Evolutionary conservation across 1,140 invertebrate genomes (phyloP), one percentile per base, ranked within the genome.

Genomic region (Eumeta japonica): DNA sequence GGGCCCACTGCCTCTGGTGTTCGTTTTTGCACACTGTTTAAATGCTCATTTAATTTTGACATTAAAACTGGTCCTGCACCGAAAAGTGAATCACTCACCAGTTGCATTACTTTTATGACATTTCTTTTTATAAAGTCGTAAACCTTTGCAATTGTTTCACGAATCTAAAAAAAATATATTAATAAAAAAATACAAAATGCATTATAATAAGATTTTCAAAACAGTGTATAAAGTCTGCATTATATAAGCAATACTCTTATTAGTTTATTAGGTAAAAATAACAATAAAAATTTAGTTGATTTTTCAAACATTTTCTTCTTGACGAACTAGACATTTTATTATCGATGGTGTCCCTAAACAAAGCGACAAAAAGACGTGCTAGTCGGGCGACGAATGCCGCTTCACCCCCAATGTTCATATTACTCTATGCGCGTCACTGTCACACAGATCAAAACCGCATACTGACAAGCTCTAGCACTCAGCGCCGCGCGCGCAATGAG

Each of bases 311-410:
- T 28, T 28, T 28, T 28, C 27, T 28, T 10, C 27, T 10, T 28
- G 27, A 28, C n/a, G 27, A 28, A 28, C 27, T 28, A 28, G 27
- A 28, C 27, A 28, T 28, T 28, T 28, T 28, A 12, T 28, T 11
- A 28, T 2, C 9, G 27, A 28, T 10, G n/a, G 27, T 28, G 13
- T 12, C 27, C 9, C 10, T 28, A 28, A 28, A 28, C n/a, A 28
- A 28, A 28, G 27, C 27, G 27, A 28, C 13, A 28, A 28, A 12
- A 28, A 28, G 10, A 28, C 27, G 27, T 28, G 10, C 13, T 28
- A 12, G 10, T 28, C 27, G 27, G 27, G 13, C 27, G 27, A 28
- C 27, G 27, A 28, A 3, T 28, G 27, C 27, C 27, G 9, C 27
- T n/a, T n/a, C n/a, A n/a, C n/a, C n/a, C n/a, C n/a, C n/a, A n/a